These are phyloP conservation scores for Neostethus bicornis DNA, from an alignment of 2,797 vertebrate genomes.

Conservation along the genomic window DNA sequence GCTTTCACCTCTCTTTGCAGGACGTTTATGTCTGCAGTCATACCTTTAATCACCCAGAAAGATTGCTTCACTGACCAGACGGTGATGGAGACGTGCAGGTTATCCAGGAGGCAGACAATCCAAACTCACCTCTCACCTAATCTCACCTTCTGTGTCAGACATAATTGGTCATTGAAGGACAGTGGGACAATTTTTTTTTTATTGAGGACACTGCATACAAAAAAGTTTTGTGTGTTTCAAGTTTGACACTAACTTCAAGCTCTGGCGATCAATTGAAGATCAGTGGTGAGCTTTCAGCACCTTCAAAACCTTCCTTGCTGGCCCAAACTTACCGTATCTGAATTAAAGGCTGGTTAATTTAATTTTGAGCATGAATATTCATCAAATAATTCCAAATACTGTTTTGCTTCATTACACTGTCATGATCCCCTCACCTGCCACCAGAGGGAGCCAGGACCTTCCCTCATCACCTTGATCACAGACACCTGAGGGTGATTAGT, in stretches of 20 bases:
- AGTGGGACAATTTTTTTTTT: slow-evolving; percentile 15
- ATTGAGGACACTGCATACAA: slow-evolving; percentile 1
- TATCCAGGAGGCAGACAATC: slow-evolving; percentile 28
- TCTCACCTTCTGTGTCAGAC: slow-evolving; percentile 35
- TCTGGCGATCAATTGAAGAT: too few species aligned
- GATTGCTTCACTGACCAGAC: slow-evolving; percentile 42
- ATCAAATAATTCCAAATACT: too few species aligned
- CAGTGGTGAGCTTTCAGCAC: too few species aligned
- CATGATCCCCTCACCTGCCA: too few species aligned
- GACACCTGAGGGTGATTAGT: too few species aligned
- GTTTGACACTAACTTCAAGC: too few species aligned
- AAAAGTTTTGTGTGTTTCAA: too few species aligned
- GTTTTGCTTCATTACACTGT: too few species aligned
- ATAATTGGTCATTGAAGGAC: slow-evolving; percentile 6
- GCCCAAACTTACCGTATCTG: too few species aligned
- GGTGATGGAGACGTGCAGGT: slow-evolving; percentile 32
- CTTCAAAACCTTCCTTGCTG: too few species aligned
- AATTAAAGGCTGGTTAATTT: slow-evolving; percentile 34
- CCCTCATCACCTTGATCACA: too few species aligned
- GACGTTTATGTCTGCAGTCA: slow-evolving; percentile 36
- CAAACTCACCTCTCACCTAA: slow-evolving; percentile 20
- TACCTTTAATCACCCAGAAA: slow-evolving; percentile 58
- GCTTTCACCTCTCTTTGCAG: slow-evolving; percentile 49
- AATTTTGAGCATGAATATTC: slow-evolving; percentile 41
- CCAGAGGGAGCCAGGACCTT: too few species aligned